phyloP scores from a whole-genome alignment of 2,888 invertebrate genomes.

The Zygothrica quintamaculata region DNA sequence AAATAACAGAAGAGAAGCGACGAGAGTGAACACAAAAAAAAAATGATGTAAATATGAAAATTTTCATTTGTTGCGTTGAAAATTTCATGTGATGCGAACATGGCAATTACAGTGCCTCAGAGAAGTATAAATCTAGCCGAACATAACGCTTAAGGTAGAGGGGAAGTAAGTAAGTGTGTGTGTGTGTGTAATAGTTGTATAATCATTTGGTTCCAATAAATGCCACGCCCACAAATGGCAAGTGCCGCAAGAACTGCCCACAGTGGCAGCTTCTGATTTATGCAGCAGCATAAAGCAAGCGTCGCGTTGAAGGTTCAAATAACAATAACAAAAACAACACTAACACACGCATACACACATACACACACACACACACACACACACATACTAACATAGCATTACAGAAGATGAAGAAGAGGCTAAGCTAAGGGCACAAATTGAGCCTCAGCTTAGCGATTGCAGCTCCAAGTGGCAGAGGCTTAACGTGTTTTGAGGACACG shows the following conservation, averaged over 20 bases:
- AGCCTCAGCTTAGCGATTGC: not conserved
- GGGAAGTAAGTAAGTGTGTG: too few relatives aligned
- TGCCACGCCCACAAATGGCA: conserved; percentile 37
- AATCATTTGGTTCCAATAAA: conserved; percentile 48
- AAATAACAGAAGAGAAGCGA: too few relatives aligned
- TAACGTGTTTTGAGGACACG: conserved; percentile 33
- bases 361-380: not conserved
- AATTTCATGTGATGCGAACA: conserved; percentile 66
- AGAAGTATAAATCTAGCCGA: not conserved
- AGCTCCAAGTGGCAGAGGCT: conserved; percentile 21
- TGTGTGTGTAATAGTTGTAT: conserved; percentile 53
- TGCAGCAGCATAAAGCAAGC: conserved; percentile 59
- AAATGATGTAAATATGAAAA: conserved; percentile 16
- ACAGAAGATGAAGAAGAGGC: too few relatives aligned
- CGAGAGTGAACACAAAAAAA: not conserved
- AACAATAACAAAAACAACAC: conserved; percentile 1
- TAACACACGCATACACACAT: not conserved
- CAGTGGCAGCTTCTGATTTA: conserved; percentile 58
- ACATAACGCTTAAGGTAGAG: not conserved
- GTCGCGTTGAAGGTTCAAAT: conserved; percentile 22
- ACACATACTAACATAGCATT: too few relatives aligned
- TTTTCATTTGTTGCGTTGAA: conserved; percentile 75
- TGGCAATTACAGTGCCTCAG: conserved; percentile 65
- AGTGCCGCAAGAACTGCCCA: not conserved
- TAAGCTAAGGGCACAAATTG: too few relatives aligned